Conservation (phyloP, 2,797 vertebrate species). For the Bovichtus diacanthus region DNA sequence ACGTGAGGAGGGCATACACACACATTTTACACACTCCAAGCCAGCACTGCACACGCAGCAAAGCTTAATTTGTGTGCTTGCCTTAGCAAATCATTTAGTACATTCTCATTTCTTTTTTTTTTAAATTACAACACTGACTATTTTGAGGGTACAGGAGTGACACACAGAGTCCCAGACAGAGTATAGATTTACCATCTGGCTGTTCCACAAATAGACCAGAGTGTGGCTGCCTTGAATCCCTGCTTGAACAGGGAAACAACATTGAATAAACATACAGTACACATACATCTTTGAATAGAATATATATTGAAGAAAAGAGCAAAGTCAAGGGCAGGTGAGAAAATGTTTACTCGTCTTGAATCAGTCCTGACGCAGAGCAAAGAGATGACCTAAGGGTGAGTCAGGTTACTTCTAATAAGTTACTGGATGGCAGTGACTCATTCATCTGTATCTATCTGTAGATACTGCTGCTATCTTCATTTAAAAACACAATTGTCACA, state of each 20-base stretch:
- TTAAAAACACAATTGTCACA: neutral
- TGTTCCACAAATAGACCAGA: conserved; percentile 75
- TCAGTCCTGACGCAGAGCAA: neutral
- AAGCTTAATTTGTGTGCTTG: conserved; percentile 3
- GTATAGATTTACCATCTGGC: conserved; percentile 77
- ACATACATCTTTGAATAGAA: neutral
- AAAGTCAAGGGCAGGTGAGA: conserved; percentile 1
- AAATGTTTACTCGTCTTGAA: neutral
- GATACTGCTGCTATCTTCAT: neutral
- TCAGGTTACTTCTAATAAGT: conserved; percentile 19
- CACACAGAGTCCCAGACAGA: conserved; percentile 54
- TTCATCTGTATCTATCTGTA: conserved; percentile 11
- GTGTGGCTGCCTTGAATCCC: conserved; percentile 43
- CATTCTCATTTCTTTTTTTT: conserved; percentile 37
- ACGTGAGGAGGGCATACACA: neutral
- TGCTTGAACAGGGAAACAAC: conserved; percentile 35
- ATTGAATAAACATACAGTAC: conserved; percentile 43
- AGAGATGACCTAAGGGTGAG: conserved; percentile 18
- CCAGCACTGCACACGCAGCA: neutral
- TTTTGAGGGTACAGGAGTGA: conserved; percentile 47
- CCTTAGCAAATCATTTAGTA: conserved; percentile 6
- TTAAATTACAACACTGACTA: conserved; percentile 55
- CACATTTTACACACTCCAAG: neutral
- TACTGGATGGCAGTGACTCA: conserved; percentile 29
- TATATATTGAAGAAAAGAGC: neutral